phyloP scores from a whole-genome alignment of 1,140 invertebrate genomes.

The Polypedilum vanderplanki region DNA sequence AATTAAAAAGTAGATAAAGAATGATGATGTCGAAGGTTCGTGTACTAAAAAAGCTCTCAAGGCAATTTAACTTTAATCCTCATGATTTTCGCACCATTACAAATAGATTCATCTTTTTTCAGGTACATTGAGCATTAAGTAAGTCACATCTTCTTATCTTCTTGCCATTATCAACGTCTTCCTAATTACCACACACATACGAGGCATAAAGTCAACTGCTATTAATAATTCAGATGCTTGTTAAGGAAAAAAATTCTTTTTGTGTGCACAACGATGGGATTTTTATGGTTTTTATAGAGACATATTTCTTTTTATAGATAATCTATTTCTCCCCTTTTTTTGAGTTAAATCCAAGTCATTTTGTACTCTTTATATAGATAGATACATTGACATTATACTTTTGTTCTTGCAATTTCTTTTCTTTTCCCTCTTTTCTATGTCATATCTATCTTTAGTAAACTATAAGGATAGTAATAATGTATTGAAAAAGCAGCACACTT shows the following conservation, averaged over 20 bases:
- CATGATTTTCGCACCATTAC: too few relatives aligned
- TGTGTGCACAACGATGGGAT: not conserved
- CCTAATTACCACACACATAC: constrained; percentile 5
- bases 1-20: too few relatives aligned
- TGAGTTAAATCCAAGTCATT: not conserved
- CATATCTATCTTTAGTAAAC: too few relatives aligned
- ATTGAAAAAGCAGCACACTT: too few relatives aligned
- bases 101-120: not conserved
- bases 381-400: too few relatives aligned
- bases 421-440: too few relatives aligned
- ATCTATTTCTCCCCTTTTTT: not conserved
- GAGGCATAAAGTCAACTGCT: not conserved
- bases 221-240: constrained; percentile 25
- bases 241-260: not conserved
- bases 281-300: constrained; percentile 19
- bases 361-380: not conserved
- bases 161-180: not conserved
- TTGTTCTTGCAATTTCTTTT: too few relatives aligned
- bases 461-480: too few relatives aligned
- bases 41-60: too few relatives aligned
- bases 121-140: not conserved
- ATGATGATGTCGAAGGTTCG: too few relatives aligned
- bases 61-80: too few relatives aligned
- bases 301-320: constrained; percentile 22
- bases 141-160: not conserved